These are phyloP conservation scores for Andrena fulva DNA, from an alignment of 2,888 invertebrate species.

Conservation along the genomic window DNA sequence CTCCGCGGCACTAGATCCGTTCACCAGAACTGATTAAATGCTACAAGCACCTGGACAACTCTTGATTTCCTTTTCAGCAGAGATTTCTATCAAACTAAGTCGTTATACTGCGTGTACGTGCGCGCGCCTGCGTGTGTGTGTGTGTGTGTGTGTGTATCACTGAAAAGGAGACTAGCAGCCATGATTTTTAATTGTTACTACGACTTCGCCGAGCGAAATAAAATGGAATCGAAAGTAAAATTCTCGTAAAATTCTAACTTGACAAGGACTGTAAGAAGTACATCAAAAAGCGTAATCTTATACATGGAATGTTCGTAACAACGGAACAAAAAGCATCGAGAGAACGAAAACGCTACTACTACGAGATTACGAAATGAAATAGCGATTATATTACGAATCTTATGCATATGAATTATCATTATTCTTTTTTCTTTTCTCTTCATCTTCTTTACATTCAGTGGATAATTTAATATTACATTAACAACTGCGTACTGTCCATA, in stretches of 20 bases:
- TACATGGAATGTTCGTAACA: constrained; percentile 55
- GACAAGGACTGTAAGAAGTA: constrained; percentile 6
- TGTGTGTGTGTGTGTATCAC: neutral
- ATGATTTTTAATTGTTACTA: neutral
- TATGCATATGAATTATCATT: constrained; percentile 59
- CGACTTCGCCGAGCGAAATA: neutral
- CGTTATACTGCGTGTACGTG: neutral
- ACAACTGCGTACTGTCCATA: constrained; percentile 69
- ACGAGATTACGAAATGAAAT: constrained; percentile 59
- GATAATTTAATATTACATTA: constrained; percentile 73
- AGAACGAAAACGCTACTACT: constrained; percentile 37
- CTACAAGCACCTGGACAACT: neutral
- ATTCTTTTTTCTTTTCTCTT: constrained; percentile 24
- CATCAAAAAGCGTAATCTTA: constrained; percentile 13
- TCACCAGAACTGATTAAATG: constrained; percentile 21
- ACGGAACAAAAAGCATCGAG: constrained; percentile 27
- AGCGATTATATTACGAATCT: constrained; percentile 57
- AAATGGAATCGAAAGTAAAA: constrained; percentile 7
- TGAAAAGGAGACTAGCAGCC: constrained; percentile 23
- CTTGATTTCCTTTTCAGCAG: constrained; percentile 21
- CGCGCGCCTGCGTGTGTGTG: no score
- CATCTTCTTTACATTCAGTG: constrained; percentile 67
- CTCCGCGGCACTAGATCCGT: constrained; percentile 18
- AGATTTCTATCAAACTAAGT: neutral
- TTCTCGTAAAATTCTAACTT: constrained; percentile 9